Conservation (phyloP, 2,113 vertebrate species). For the Otolemur garnettii region DNA sequence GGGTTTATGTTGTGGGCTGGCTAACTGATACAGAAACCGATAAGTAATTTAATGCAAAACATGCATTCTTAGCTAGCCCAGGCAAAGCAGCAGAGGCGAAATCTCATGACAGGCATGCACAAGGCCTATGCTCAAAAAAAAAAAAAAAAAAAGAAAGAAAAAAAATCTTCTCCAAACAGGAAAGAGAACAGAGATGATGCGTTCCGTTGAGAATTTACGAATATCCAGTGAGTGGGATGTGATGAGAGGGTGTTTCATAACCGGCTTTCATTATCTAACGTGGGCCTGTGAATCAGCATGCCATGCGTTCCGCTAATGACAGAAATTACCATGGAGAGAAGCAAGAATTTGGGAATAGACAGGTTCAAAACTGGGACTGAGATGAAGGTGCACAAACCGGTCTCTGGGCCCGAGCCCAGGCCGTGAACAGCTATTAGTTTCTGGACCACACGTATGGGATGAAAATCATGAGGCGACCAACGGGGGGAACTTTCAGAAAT, state of each 20-base stretch:
- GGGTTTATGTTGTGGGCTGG: slow-evolving; percentile 59
- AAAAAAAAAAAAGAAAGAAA: not conserved
- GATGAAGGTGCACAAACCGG: not conserved
- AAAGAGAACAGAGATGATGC: slow-evolving; percentile 62
- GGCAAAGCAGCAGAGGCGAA: slow-evolving; percentile 46
- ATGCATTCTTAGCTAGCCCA: slow-evolving; percentile 60
- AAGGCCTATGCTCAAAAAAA: slow-evolving; percentile 37
- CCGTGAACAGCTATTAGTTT: not conserved
- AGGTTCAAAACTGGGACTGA: not conserved
- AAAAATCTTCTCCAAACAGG: not conserved
- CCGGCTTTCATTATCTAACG: slow-evolving; percentile 32
- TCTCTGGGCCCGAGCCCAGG: slow-evolving; percentile 31
- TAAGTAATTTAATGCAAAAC: slow-evolving; percentile 64
- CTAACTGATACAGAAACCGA: slow-evolving; percentile 73
- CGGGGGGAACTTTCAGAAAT: not conserved
- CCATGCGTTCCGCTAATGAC: slow-evolving; percentile 58
- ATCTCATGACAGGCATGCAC: not conserved
- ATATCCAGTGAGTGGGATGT: slow-evolving; percentile 55
- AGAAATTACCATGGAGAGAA: slow-evolving; percentile 2
- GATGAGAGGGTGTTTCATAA: slow-evolving; percentile 58
- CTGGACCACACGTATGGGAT: not conserved
- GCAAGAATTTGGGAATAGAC: not conserved
- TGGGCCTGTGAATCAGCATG: slow-evolving; percentile 56
- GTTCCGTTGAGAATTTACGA: slow-evolving; percentile 31
- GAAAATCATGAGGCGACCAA: slow-evolving; percentile 34